A percentile compares a stretch with the other conserved stretches of the same genome.
Conservation (phyloP, 2,113 vertebrate genomes). For the Megaleporinus macrocephalus region DNA sequence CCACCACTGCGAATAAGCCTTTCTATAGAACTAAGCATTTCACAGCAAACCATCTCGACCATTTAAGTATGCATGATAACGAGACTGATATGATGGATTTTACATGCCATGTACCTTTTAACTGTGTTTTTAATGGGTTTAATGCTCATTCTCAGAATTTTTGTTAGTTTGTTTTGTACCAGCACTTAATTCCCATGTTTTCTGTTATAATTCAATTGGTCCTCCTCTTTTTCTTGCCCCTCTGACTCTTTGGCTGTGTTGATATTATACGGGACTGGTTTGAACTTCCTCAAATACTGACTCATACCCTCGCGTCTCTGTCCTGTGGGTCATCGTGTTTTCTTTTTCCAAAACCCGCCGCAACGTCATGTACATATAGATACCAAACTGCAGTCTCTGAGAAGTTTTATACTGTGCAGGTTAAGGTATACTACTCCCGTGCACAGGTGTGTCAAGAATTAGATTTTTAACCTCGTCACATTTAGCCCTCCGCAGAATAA, state of each 20-base stretch:
- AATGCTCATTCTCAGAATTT: not conserved
- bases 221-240: not conserved
- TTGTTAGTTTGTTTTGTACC: not conserved
- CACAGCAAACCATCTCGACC: no score
- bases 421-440: conserved; percentile 56
- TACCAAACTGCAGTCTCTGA: conserved; percentile 52
- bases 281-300: conserved; percentile 53
- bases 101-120: not conserved
- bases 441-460: conserved; percentile 25
- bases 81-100: not conserved
- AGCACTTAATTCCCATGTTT: not conserved
- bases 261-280: conserved; percentile 13
- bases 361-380: conserved; percentile 56
- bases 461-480: conserved; percentile 47
- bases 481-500: conserved; percentile 64
- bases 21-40: no score
- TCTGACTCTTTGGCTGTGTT: not conserved
- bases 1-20: no score
- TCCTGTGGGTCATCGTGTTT: conserved; percentile 28
- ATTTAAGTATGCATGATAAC: no score
- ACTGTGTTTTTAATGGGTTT: not conserved
- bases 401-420: conserved; percentile 49
- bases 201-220: not conserved
- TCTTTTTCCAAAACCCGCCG: conserved; percentile 5
- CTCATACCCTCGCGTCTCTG: conserved; percentile 47